Evolutionary conservation across 2,797 vertebrate genomes (phyloP).

Genomic region (Peromyscus attwateri): DNA sequence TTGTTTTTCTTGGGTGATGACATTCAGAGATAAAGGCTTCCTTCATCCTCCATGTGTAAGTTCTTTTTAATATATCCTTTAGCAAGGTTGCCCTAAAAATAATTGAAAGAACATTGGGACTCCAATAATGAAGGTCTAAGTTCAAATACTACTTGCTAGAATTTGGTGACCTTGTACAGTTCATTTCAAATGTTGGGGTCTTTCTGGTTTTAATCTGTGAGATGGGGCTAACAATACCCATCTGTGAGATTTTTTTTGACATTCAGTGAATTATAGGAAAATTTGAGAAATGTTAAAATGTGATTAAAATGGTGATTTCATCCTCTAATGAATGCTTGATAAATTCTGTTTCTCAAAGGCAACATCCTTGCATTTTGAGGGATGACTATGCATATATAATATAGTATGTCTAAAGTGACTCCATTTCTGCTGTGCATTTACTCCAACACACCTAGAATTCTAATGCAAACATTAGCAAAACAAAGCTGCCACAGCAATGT

Average conservation of each 20-base stretch:
- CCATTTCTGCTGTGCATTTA: conserved; percentile 48
- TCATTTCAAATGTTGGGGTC: conserved; percentile 44
- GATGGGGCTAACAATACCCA: not conserved
- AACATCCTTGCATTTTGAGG: conserved; percentile 59
- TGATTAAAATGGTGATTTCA: conserved; percentile 44
- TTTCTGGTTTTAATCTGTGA: conserved; percentile 34
- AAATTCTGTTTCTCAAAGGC: conserved; percentile 54
- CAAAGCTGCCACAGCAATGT: conserved; percentile 40
- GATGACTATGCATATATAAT: conserved; percentile 52
- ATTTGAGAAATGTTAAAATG: conserved; percentile 4
- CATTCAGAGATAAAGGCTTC: not conserved
- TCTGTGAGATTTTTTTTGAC: conserved; percentile 1
- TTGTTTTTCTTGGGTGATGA: not conserved
- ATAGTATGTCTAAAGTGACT: conserved; percentile 52
- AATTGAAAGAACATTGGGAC: conserved; percentile 35
- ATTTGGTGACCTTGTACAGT: not conserved
- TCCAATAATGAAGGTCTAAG: not conserved
- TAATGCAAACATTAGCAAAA: conserved; percentile 66
- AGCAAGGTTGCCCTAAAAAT: conserved; percentile 1
- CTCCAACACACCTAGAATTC: conserved; percentile 7
- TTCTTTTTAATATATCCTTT: not conserved
- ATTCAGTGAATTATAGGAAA: conserved; percentile 38
- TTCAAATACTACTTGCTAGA: conserved; percentile 17
- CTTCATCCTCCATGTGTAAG: not conserved
- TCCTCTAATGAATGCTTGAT: conserved; percentile 36